phyloP scores from a whole-genome alignment of 2,888 invertebrate species.

The Latrodectus hesperus region DNA sequence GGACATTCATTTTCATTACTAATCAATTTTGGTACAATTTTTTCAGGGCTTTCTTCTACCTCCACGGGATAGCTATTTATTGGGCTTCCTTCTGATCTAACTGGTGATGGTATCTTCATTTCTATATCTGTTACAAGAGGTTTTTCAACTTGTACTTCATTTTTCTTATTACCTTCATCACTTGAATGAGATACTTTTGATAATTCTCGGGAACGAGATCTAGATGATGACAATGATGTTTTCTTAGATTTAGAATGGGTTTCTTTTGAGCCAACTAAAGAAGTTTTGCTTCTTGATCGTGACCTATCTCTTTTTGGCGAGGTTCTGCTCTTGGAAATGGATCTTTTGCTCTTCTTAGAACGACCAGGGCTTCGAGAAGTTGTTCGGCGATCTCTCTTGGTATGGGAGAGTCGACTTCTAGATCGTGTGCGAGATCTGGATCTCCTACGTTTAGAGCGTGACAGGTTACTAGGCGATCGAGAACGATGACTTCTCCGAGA shows the following conservation, averaged over 20 bases:
- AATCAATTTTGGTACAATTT: not conserved
- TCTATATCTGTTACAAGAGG: not conserved
- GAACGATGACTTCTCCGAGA: constrained; percentile 48
- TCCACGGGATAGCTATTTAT: not conserved
- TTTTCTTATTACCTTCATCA: constrained; percentile 24
- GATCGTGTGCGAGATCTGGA: constrained; percentile 50
- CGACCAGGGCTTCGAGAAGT: constrained; percentile 26
- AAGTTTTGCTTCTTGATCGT: constrained; percentile 35
- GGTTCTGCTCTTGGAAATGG: constrained; percentile 12
- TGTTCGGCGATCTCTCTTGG: constrained; percentile 10
- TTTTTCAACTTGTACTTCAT: not conserved
- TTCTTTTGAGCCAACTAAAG: constrained; percentile 15
- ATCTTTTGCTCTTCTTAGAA: constrained; percentile 30
- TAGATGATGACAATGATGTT: constrained; percentile 19
- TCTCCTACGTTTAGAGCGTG: constrained; percentile 32
- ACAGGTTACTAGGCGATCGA: constrained; percentile 35
- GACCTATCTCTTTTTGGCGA: constrained; percentile 36
- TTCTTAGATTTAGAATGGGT: constrained; percentile 11
- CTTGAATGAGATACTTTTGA: constrained; percentile 14
- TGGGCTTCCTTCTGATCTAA: not conserved
- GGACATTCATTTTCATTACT: not conserved
- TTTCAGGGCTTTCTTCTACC: not conserved
- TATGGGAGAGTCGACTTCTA: constrained; percentile 34
- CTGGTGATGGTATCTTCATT: constrained; percentile 5
- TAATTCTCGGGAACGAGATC: constrained; percentile 45